Evolutionary conservation across 2,113 vertebrate genomes (phyloP).

Genomic region (Cryptomyrus ogoouensis): DNA sequence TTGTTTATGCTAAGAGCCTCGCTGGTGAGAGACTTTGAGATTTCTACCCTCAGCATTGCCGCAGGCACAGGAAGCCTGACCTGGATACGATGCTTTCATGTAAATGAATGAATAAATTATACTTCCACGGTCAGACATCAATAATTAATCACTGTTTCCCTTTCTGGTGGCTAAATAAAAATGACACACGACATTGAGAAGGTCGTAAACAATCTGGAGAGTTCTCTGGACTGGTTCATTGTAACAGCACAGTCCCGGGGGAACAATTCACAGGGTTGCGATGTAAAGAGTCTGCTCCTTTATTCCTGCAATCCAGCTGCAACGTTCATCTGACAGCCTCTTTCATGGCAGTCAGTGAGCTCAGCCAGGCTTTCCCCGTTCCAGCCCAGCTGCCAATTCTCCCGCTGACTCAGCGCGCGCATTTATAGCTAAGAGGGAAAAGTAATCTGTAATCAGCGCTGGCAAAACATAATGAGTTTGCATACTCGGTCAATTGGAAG

Average conservation of each 20-base stretch:
- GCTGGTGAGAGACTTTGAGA: not conserved
- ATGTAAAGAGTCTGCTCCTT: not conserved
- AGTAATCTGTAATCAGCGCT: not conserved
- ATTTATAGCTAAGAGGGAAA: slow-evolving; percentile 4
- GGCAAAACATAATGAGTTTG: not conserved
- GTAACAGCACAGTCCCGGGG: not conserved
- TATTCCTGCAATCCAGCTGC: not conserved
- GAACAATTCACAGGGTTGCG: not conserved
- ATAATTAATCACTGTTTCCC: slow-evolving; percentile 11
- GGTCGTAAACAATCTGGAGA: slow-evolving; percentile 8
- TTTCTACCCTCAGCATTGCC: not conserved
- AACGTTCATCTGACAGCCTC: not conserved
- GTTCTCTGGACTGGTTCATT: not conserved
- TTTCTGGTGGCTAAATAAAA: slow-evolving; percentile 14
- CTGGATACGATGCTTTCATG: slow-evolving; percentile 14
- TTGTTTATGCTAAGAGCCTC: not conserved
- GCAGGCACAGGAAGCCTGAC: not conserved
- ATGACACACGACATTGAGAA: slow-evolving; percentile 3
- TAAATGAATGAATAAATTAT: slow-evolving; percentile 14
- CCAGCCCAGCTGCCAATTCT: not conserved
- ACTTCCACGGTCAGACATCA: slow-evolving; percentile 1
- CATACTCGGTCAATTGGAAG: not conserved
- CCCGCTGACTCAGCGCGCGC: not conserved
- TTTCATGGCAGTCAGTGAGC: not conserved
- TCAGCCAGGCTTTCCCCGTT: not conserved